A percentile compares a stretch with the other conserved stretches of the same genome.
Conservation (phyloP, 53 echinoderm and acorn worm species). For the Echinometra lucunter region DNA sequence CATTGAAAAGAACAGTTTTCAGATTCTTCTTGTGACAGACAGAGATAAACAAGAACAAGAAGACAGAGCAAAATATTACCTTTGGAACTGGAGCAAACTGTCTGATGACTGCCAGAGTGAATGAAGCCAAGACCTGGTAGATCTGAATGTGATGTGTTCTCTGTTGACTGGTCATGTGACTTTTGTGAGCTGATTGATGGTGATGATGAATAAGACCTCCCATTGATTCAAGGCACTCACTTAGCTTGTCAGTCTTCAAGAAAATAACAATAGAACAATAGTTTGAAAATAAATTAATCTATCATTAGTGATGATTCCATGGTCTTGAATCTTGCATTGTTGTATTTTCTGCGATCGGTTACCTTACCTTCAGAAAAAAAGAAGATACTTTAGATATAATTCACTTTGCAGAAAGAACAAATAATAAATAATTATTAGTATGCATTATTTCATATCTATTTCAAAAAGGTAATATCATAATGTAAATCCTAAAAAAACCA, state of each 20-base stretch:
- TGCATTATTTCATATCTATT: neutral
- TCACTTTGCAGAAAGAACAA: neutral
- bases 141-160: constrained; percentile 25
- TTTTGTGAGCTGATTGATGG: constrained; percentile 38
- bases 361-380: too few relatives aligned
- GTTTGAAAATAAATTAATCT: neutral
- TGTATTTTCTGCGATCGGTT: neutral
- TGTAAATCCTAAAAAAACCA: too few relatives aligned
- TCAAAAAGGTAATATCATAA: neutral
- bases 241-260: constrained; percentile 82
- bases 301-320: too few relatives aligned
- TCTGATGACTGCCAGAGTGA: neutral
- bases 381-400: too few relatives aligned
- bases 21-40: too few relatives aligned
- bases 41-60: neutral
- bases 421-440: neutral
- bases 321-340: neutral
- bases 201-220: constrained; percentile 82
- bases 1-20: too few relatives aligned
- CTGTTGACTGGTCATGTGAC: constrained; percentile 30
- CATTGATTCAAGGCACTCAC: constrained; percentile 82
- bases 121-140: constrained; percentile 55
- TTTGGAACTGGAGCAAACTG: constrained; percentile 28
- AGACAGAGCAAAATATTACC: neutral
- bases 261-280: neutral